These are phyloP conservation scores for Parazoanthus atlanticus DNA, from an alignment of 92 coral and sea anemone species.

Conservation along the genomic window DNA sequence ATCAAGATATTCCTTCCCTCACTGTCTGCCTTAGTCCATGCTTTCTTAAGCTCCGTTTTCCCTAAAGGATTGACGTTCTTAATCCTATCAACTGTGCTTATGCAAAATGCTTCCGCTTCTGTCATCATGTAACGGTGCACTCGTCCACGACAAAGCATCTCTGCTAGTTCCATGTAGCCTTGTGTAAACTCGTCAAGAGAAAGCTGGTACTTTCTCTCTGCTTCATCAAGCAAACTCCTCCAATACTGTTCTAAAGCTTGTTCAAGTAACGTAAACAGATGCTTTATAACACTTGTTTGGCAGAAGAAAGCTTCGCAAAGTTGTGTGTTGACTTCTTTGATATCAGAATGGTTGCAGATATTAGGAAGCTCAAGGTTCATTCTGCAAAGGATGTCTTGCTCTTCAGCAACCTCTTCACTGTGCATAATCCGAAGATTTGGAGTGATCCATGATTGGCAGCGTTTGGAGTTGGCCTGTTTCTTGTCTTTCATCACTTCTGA, in stretches of 20 bases:
- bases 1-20: constrained; percentile 1
- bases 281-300: constrained; percentile 20
- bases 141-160: constrained; percentile 34
- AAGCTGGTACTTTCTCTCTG: constrained; percentile 8
- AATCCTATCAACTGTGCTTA: constrained; percentile 7
- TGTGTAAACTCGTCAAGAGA: constrained; percentile 25
- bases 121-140: constrained; percentile 32
- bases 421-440: background rate
- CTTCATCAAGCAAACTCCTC: constrained; percentile 10
- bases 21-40: constrained; percentile 21
- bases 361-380: background rate
- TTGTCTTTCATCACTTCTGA: background rate
- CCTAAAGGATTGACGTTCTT: background rate
- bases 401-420: constrained; percentile 6
- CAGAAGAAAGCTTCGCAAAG: constrained; percentile 33
- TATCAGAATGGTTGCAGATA: background rate
- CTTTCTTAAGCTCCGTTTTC: background rate
- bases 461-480: background rate
- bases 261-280: constrained; percentile 10
- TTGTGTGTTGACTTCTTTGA: constrained; percentile 11
- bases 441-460: background rate
- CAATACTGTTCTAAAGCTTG: constrained; percentile 28
- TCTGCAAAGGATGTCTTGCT: constrained; percentile 3
- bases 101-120: constrained; percentile 4
- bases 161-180: constrained; percentile 20